A percentile compares a stretch with the other conserved stretches of the same genome.
These are phyloP conservation scores for Pristionchus pacificus DNA, from an alignment of 1,140 invertebrate genomes.

Conservation along the genomic window DNA sequence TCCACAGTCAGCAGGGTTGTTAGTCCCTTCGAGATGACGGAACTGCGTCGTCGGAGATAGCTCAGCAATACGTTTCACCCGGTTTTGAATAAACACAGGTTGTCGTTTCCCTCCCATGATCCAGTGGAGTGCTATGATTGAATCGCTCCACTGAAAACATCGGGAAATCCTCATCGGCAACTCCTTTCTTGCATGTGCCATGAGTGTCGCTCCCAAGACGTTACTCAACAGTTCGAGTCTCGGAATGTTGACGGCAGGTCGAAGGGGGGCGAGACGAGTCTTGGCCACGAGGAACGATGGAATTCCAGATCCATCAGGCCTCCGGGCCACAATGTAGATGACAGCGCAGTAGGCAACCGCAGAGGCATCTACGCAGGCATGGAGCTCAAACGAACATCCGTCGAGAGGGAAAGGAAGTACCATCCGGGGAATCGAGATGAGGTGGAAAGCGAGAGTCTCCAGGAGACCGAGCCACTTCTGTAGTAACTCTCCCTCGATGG, in stretches of 20 bases:
- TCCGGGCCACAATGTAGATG: conserved; percentile 13
- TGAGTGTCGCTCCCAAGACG: neutral
- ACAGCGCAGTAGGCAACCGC: conserved; percentile 18
- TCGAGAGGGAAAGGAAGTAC: neutral
- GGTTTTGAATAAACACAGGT: conserved; percentile 23
- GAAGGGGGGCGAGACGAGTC: conserved; percentile 14
- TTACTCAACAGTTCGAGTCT: conserved; percentile 31
- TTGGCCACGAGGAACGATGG: conserved; percentile 25
- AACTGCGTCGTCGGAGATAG: neutral
- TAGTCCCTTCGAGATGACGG: conserved; percentile 14
- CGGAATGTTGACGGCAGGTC: conserved; percentile 21
- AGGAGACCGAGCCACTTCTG: conserved; percentile 9
- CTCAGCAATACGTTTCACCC: conserved; percentile 17
- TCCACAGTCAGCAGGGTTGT: conserved; percentile 31
- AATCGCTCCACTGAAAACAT: conserved; percentile 31
- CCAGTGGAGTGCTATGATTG: conserved; percentile 21
- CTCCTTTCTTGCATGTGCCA: conserved; percentile 1
- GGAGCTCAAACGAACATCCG: conserved; percentile 15
- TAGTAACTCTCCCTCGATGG: neutral
- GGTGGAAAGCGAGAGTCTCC: neutral
- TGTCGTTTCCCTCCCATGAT: conserved; percentile 7
- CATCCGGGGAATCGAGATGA: neutral
- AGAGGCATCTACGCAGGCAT: conserved; percentile 33
- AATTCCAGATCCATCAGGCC: neutral
- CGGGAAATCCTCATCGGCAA: neutral